Base-by-base conservation (phyloP, 2,797 vertebrate species). In the Sebastes cheni region DNA sequence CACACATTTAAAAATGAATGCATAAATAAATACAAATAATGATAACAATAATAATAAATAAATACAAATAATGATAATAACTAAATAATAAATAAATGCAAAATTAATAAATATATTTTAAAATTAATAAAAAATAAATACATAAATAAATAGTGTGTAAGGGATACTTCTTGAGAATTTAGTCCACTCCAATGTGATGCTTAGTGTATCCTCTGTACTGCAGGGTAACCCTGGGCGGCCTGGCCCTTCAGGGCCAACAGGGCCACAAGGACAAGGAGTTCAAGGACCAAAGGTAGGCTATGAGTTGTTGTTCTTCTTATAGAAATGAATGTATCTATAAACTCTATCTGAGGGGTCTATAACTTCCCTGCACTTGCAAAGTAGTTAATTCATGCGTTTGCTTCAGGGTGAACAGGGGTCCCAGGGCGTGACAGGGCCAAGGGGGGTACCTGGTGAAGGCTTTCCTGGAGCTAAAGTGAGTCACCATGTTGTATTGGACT, bases 381-480 rank as follows among this genome's bases (percentile, higher is more conserved):
- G 4, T 9, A n/a, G 6, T 25, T 34, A 1, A 67, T 34, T 14
- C 20, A 7, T 78, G 22, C 65, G 54, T 78, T 77, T 72, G 42
- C 46, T 75, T 84, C 82, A 98, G 97, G 97, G 97, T 5, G 97
- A 97, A 77, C 97, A 95, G 80, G 97, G 97, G 68, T 27, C 92
- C 81, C 97, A 96, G 91, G 97, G 97, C 12, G 92, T 97, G 82
- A 89, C 93, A 2, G 97, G 97, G 68, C 96, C 97, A 9, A 94
- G 97, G 79, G 97, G 97, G 1, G 75, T 90, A 13, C 88, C 96
- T 52, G 97, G 97, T 73, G 97, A 98, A 79, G 97, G 97, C 36
- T 93, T 97, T 71, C 90, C 95, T 52, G 97, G 97, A 86, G 85
- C 95, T 66, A 98, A 98, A 96, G 97, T 98, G 83, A 86, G 93